A percentile compares a stretch with the other conserved stretches of the same genome.
Conservation (phyloP, 37 sponge, comb jelly and placozoan species). For the Halichondria panicea region DNA sequence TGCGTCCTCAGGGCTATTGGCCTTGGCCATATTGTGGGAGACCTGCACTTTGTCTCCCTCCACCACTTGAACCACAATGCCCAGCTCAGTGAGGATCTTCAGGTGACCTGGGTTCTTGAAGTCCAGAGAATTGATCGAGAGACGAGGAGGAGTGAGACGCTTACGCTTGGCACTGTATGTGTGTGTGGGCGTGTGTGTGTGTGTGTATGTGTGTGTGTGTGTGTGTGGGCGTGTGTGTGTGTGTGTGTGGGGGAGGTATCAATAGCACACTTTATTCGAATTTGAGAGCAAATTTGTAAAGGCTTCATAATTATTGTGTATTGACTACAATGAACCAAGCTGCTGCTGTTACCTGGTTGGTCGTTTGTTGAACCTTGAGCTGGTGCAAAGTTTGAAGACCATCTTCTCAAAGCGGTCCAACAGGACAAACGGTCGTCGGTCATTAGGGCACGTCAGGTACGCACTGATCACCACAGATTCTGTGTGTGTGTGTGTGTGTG, state of each 20-base stretch:
- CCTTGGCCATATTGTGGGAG: conserved; percentile 56
- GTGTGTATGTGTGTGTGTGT: too few relatives aligned
- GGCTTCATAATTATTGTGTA: too few relatives aligned
- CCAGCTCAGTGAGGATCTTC: conserved; percentile 41
- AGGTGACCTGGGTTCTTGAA: conserved; percentile 52
- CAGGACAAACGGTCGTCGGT: conserved; percentile 19
- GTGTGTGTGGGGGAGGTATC: too few relatives aligned
- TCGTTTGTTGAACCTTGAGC: conserved; percentile 35
- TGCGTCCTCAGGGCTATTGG: conserved; percentile 54
- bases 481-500: too few relatives aligned
- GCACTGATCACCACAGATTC: not conserved
- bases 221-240: too few relatives aligned
- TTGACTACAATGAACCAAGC: too few relatives aligned
- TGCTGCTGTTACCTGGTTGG: conserved; percentile 16
- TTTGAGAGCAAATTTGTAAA: too few relatives aligned
- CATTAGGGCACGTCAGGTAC: conserved; percentile 34
- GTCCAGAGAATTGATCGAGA: conserved; percentile 36
- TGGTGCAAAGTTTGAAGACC: conserved; percentile 46
- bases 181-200: too few relatives aligned
- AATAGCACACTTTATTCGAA: too few relatives aligned
- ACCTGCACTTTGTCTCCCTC: conserved; percentile 47
- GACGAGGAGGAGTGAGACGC: conserved; percentile 21
- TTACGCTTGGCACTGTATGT: not conserved
- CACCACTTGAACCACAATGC: conserved; percentile 43
- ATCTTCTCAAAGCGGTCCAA: conserved; percentile 32